Evolutionary conservation across 1,140 invertebrate genomes (phyloP), one percentile per base, ranked within the genome.

Genomic region (Drosophila athabasca): DNA sequence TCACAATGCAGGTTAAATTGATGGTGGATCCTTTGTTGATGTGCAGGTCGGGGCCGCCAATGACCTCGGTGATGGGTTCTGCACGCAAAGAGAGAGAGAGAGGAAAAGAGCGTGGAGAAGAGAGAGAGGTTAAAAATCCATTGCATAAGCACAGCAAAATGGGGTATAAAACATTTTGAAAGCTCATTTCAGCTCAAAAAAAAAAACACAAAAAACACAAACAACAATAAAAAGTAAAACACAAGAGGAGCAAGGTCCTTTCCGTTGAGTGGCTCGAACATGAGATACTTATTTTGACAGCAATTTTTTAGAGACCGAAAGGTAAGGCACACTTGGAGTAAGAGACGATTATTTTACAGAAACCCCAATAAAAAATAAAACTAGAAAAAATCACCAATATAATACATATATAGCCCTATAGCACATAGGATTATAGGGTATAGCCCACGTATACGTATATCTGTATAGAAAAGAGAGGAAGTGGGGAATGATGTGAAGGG

Each of bases 21-120:
- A 97, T 97, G 43, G 96, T 97, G 71, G 96, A 97, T 46, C 96
- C 96, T 79, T 95, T 95, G 92, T 97, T 96, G 87, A 97, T 96
- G 92, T 95, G 96, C 71, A 97, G 90, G 78, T 97, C 96, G 1
- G 95, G 94, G 19, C 95, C 96, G 11, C 96, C 96, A 57, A 96
- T 91, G 65, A 97, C 96, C 91, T 96, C 95, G 2, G 96, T 97
- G 72, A 96, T 95, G 29, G 96, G 96, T 90, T 97, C 96, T 97
- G 94, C 15, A 70, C 62, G 39, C 51, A 35, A 51, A 24, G 17
- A 62, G 15, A 22, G 0, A 8, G n/a, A n/a, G 31, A 26, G 22
- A 43, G 1, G 11, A 19, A 24, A 2, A 22, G 52, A 6, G 5
- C 1, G 17, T 19, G 17, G 17, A 29, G 13, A 3, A 26, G 53